Conservation (phyloP, 2,113 vertebrate species). For the Colossoma macropomum region DNA sequence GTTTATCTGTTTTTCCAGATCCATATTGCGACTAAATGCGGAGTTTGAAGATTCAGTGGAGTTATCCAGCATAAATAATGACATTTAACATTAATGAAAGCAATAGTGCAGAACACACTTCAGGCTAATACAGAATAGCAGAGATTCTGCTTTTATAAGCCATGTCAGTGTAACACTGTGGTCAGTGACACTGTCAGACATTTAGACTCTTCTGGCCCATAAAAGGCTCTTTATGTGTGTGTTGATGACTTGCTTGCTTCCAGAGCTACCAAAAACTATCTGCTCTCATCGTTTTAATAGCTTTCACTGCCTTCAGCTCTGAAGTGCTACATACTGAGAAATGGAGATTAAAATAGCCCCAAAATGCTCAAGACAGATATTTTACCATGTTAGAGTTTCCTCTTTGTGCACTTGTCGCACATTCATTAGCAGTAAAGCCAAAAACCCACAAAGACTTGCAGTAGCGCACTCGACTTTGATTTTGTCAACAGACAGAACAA, state of each 20-base stretch:
- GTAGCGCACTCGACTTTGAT: not conserved
- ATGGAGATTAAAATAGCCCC: not conserved
- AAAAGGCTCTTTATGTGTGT: not conserved
- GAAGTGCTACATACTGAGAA: not conserved
- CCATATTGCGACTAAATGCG: not conserved
- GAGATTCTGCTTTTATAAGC: too few relatives aligned
- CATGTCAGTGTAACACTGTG: not conserved
- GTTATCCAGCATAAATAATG: not conserved
- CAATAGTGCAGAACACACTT: not conserved
- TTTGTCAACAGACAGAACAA: not conserved
- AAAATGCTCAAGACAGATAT: not conserved
- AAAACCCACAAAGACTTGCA: not conserved
- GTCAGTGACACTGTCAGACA: not conserved
- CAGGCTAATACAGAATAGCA: not conserved
- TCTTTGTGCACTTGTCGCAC: not conserved
- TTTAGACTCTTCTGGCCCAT: not conserved
- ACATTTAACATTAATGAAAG: not conserved
- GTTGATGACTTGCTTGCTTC: not conserved
- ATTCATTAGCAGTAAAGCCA: not conserved
- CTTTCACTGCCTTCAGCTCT: not conserved
- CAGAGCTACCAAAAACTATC: not conserved
- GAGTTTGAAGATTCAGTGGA: not conserved
- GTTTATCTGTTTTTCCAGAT: not conserved
- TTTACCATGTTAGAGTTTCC: not conserved
- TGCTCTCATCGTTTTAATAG: not conserved